A percentile compares a stretch with the other conserved stretches of the same genome.
phyloP scores from a whole-genome alignment of 2,113 vertebrate species.

The Grammomys dolichurus region DNA sequence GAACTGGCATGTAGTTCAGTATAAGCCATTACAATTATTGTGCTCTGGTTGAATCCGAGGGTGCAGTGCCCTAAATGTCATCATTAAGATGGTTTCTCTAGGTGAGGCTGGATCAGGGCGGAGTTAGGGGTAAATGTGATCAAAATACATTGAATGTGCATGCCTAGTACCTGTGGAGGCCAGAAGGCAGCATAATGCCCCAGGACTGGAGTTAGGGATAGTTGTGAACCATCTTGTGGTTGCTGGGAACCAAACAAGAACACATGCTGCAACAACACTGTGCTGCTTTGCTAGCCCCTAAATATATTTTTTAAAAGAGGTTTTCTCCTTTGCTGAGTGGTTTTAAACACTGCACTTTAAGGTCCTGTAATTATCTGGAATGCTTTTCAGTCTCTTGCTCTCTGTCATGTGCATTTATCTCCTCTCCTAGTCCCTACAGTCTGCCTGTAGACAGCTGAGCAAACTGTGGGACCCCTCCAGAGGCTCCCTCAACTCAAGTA shows the following conservation, averaged over 20 bases:
- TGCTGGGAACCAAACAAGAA: too few relatives aligned
- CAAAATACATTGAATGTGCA: neutral
- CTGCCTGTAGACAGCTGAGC: neutral
- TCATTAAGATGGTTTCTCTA: neutral
- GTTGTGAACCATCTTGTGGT: neutral
- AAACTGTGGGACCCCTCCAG: neutral
- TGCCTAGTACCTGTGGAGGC: neutral
- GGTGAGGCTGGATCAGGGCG: neutral
- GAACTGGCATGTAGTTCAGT: neutral
- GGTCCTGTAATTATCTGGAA: neutral
- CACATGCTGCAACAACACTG: neutral
- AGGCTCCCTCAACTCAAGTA: neutral
- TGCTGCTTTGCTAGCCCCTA: neutral
- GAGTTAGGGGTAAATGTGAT: neutral
- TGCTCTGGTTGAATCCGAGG: neutral
- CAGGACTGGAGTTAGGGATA: neutral
- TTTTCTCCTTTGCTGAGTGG: neutral
- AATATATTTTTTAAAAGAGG: neutral
- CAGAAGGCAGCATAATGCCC: neutral
- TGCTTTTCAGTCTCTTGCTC: neutral
- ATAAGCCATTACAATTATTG: neutral
- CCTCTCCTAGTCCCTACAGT: neutral
- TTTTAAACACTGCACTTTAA: constrained; percentile 29
- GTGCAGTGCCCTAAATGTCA: neutral
- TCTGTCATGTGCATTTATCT: neutral